phyloP scores from a whole-genome alignment of 2,888 invertebrate genomes.

The Ecdyonurus torrentis region DNA sequence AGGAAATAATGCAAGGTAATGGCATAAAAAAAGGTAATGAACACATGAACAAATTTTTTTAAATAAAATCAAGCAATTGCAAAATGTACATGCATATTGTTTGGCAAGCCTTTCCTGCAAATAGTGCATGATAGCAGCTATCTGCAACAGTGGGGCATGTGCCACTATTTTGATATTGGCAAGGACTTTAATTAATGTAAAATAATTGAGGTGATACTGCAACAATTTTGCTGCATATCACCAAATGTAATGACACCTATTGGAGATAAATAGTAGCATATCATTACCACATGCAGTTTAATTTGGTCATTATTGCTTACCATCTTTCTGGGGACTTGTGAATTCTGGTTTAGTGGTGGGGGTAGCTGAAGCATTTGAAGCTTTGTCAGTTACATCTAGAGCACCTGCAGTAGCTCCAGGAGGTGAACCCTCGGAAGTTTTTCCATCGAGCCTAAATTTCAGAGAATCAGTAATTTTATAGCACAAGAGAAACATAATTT shows the following conservation, averaged over 20 bases:
- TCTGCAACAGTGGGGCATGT: background rate
- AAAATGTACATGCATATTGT: background rate
- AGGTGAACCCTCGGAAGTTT: background rate
- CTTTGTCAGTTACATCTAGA: background rate
- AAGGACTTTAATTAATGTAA: background rate
- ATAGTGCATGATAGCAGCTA: background rate
- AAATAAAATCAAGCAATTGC: too few species aligned
- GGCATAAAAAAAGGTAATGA: too few species aligned
- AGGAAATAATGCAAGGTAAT: too few species aligned
- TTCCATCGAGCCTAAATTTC: conserved; percentile 9
- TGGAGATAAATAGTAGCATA: background rate
- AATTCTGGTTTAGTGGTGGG: background rate
- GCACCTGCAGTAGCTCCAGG: background rate
- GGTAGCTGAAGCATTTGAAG: background rate
- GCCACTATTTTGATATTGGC: background rate
- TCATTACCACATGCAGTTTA: background rate
- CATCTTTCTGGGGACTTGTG: too few species aligned
- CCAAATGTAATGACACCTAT: background rate
- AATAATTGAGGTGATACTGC: background rate
- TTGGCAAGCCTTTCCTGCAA: background rate
- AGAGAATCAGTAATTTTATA: too few species aligned
- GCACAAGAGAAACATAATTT: background rate
- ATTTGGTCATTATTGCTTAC: too few species aligned
- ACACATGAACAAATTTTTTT: too few species aligned
- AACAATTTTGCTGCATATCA: background rate